Base-by-base conservation (phyloP, 2,113 vertebrate species). In the Accipiter virgatus region DNA sequence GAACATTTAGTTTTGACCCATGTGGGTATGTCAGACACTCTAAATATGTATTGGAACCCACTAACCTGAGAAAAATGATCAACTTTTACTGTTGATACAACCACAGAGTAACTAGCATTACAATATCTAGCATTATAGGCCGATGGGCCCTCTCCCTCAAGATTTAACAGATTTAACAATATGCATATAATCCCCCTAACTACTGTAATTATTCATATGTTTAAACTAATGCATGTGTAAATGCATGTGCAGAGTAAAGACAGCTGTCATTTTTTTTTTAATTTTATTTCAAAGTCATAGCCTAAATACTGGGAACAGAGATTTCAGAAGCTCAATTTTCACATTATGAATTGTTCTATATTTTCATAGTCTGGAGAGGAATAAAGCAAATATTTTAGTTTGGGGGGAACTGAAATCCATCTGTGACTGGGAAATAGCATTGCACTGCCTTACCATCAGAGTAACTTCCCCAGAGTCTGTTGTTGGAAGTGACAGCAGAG, bases 361-460 rank as follows among this genome's bases (percentile, higher is more conserved):
- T 95, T 95, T 95, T 81, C 70, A 63, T 61, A 92, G 31, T 90
- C 73, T 95, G 91, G 75, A 95, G 82, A 87, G 36, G 27, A 95
- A 94, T 78, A 86, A 73, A 88, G 63, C 36, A 97, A 96, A 97
- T 96, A 93, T 95, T 95, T 95, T 91, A 56, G 68, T 95, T 65
- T 66, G 7, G 23, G 20, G 21, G 26, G 32, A 88, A 38, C 31
- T 81, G 80, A 86, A 93, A 92, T 84, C 86, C 88, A 84, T 93
- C 96, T 96, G 92, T 93, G 79, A 62, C 50, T 77, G 45, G n/a
- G 50, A 94, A 83, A 78, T 77, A 86, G 42, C 79, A 81, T 36
- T 75, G 22, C 34, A 81, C 25, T 86, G 52, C 67, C 27, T 88
- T 63, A 68, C 29, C 18, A 59, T 67, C 66, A 65, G 12, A 50